A percentile compares a stretch with the other conserved stretches of the same genome.
These are phyloP conservation scores for Fragum fragum DNA, from an alignment of 2,888 invertebrate genomes.

Conservation along the genomic window DNA sequence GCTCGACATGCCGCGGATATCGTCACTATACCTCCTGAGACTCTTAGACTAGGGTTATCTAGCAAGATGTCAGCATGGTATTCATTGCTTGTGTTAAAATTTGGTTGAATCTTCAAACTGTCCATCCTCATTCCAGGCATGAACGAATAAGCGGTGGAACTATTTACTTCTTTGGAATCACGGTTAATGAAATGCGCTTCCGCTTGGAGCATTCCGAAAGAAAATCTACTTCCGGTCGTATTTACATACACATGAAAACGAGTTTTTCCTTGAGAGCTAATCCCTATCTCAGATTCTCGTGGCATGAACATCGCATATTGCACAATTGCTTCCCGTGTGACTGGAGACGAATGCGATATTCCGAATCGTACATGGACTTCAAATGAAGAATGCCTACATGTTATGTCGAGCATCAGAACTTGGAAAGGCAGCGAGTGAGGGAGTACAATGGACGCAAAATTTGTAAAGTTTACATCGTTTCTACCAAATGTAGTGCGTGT, in stretches of 20 bases:
- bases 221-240: constrained; percentile 46
- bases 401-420: constrained; percentile 35
- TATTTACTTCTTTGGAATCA: not conserved
- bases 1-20: constrained; percentile 41
- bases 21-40: constrained; percentile 40
- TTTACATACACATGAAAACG: constrained; percentile 53
- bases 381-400: constrained; percentile 42
- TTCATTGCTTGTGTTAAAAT: constrained; percentile 19
- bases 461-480: not conserved
- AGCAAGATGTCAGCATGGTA: constrained; percentile 49
- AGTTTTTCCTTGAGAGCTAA: constrained; percentile 49
- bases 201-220: constrained; percentile 54
- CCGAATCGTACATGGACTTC: constrained; percentile 38
- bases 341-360: constrained; percentile 19
- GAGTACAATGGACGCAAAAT: constrained; percentile 30
- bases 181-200: constrained; percentile 38
- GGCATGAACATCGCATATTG: constrained; percentile 51
- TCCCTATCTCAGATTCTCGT: constrained; percentile 48
- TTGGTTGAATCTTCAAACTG: constrained; percentile 21
- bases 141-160: constrained; percentile 47
- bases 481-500: constrained; percentile 1
- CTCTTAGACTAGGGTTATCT: constrained; percentile 26
- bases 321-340: constrained; percentile 25
- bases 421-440: constrained; percentile 34
- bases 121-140: constrained; percentile 32